These are phyloP conservation scores for Drosophila prosaltans DNA, from an alignment of 1,140 invertebrate genomes.

Conservation along the genomic window DNA sequence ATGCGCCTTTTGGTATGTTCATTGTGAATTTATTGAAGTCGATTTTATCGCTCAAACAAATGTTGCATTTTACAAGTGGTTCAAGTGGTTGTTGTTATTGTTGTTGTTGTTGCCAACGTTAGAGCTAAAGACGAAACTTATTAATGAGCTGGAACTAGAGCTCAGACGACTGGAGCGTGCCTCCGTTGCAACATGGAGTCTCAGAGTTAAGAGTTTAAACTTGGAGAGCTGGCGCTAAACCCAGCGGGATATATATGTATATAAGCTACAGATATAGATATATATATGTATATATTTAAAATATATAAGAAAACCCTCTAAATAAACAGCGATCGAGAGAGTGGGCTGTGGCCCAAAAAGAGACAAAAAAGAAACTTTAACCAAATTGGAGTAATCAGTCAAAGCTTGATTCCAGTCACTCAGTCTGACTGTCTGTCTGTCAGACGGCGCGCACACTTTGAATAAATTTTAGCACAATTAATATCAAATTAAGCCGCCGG, in stretches of 20 bases:
- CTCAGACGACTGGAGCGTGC: slow-evolving; percentile 9
- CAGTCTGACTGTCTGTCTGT: no score
- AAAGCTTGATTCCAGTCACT: slow-evolving; percentile 39
- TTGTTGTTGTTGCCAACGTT: slow-evolving; percentile 38
- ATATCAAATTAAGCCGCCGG: slow-evolving; percentile 70
- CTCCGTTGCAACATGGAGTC: background rate
- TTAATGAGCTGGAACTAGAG: slow-evolving; percentile 64
- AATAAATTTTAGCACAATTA: slow-evolving; percentile 69
- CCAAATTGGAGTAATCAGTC: slow-evolving; percentile 72
- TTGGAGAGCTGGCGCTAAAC: slow-evolving; percentile 25
- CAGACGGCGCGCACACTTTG: slow-evolving; percentile 23
- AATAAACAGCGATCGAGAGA: slow-evolving; percentile 29
- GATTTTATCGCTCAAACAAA: slow-evolving; percentile 83
- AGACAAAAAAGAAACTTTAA: background rate
- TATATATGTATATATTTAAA: no score
- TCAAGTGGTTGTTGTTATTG: slow-evolving; percentile 55
- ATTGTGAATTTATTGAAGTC: slow-evolving; percentile 81
- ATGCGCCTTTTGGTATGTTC: slow-evolving; percentile 80
- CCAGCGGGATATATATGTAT: slow-evolving; percentile 36
- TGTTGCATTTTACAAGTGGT: slow-evolving; percentile 82
- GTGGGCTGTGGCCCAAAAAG: slow-evolving; percentile 24
- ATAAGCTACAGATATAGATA: slow-evolving; percentile 42
- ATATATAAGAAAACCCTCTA: slow-evolving; percentile 1
- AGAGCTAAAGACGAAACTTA: slow-evolving; percentile 74
- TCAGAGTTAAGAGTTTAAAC: background rate